These are phyloP conservation scores for Cephus cinctus DNA, from an alignment of 1,140 invertebrate species.

Conservation along the genomic window DNA sequence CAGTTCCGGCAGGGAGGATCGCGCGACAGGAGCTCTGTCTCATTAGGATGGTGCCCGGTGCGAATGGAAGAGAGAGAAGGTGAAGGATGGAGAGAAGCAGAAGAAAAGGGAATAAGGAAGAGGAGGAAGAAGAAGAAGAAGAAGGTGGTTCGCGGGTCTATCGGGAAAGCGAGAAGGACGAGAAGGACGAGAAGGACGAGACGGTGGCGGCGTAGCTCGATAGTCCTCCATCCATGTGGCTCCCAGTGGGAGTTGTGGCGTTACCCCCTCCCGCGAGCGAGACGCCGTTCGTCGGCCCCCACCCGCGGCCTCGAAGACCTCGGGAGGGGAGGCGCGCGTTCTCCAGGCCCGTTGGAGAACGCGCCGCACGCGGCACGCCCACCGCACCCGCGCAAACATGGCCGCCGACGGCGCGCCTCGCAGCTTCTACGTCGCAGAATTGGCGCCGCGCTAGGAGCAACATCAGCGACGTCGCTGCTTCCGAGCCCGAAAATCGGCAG, in stretches of 20 bases:
- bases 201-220: background rate
- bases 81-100: background rate
- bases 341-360: slow-evolving; percentile 47
- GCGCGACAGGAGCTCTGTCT: background rate
- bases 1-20: too few relatives aligned
- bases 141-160: too few relatives aligned
- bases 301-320: slow-evolving; percentile 17
- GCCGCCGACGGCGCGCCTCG: slow-evolving; percentile 32
- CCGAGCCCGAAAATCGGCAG: too few relatives aligned
- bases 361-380: slow-evolving; percentile 44
- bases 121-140: slow-evolving; percentile 19
- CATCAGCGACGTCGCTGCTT: too few relatives aligned
- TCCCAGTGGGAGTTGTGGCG: slow-evolving; percentile 26
- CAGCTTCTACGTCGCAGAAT: background rate
- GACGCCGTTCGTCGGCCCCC: slow-evolving; percentile 30
- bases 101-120: slow-evolving; percentile 14
- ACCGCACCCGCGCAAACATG: slow-evolving; percentile 55
- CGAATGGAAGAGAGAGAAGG: background rate
- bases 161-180: too few relatives aligned
- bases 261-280: slow-evolving; percentile 33
- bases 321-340: slow-evolving; percentile 34
- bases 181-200: background rate
- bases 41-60: background rate
- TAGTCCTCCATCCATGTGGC: slow-evolving; percentile 14
- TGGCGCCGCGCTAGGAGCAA: too few relatives aligned